A percentile compares a stretch with the other conserved stretches of the same genome.
These are phyloP conservation scores for Tillus elongatus DNA, from an alignment of 2,888 invertebrate species.

Conservation along the genomic window DNA sequence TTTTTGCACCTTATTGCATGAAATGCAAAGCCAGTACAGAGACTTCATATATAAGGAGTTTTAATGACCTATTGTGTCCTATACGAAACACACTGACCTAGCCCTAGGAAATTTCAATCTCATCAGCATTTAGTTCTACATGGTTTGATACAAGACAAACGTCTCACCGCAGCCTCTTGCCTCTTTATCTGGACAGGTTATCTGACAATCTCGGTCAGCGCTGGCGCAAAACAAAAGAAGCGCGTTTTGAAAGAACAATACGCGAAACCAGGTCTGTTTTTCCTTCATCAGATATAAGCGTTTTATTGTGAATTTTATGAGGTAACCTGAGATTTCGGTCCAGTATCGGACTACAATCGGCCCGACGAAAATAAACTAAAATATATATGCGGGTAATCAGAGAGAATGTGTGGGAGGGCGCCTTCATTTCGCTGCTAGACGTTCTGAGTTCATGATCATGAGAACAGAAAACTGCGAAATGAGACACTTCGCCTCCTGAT, in stretches of 20 bases:
- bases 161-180: too few species aligned
- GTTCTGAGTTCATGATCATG: too few species aligned
- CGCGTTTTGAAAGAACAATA: constrained; percentile 20
- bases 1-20: too few species aligned
- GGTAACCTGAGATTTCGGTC: constrained; percentile 29
- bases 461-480: constrained; percentile 23
- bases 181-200: not conserved
- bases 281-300: constrained; percentile 25
- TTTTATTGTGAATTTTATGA: constrained; percentile 27
- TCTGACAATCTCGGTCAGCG: not conserved
- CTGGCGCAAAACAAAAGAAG: constrained; percentile 16
- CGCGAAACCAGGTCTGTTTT: constrained; percentile 21
- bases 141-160: too few species aligned
- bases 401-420: constrained; percentile 26
- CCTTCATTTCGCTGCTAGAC: too few species aligned
- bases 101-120: too few species aligned
- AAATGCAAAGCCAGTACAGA: too few species aligned
- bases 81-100: too few species aligned
- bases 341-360: constrained; percentile 33
- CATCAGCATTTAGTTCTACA: too few species aligned
- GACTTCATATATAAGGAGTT: too few species aligned
- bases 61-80: too few species aligned
- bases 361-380: constrained; percentile 27
- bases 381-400: constrained; percentile 21
- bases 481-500: constrained; percentile 18